Evolutionary conservation across 2,888 invertebrate genomes (phyloP).

Genomic region (Lacanobia oleracea): DNA sequence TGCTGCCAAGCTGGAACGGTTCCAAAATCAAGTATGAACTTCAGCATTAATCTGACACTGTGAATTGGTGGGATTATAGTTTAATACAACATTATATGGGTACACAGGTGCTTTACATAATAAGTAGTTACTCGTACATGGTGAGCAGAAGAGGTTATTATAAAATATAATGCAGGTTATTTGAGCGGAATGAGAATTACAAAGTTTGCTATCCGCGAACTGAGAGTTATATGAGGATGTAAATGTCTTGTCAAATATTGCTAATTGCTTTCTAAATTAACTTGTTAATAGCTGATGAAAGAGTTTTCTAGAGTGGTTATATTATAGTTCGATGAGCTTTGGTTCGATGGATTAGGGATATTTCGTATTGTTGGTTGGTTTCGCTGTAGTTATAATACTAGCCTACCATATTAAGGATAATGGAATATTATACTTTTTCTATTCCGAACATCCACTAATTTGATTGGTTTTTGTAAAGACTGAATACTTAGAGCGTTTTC

Average conservation of each 20-base stretch:
- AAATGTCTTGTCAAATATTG: conserved; percentile 43
- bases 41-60: conserved; percentile 75
- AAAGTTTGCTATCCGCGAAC: conserved; percentile 35
- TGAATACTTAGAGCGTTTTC: too few relatives aligned
- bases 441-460: not conserved
- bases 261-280: conserved; percentile 48
- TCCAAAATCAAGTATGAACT: conserved; percentile 77
- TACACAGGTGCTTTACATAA: conserved; percentile 59
- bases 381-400: not conserved
- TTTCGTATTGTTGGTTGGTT: conserved; percentile 2
- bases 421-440: not conserved
- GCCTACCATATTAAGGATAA: not conserved
- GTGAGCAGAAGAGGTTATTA: conserved; percentile 45
- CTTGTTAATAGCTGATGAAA: conserved; percentile 39
- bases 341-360: conserved; percentile 26
- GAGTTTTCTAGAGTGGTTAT: conserved; percentile 6
- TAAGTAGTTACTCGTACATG: conserved; percentile 41
- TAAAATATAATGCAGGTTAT: conserved; percentile 40
- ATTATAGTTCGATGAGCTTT: conserved; percentile 16
- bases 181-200: conserved; percentile 43
- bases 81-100: conserved; percentile 71
- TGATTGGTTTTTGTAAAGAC: not conserved
- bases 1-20: conserved; percentile 80
- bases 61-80: conserved; percentile 79
- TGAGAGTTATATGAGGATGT: conserved; percentile 37